Evolutionary conservation across 2,797 vertebrate species (phyloP), one percentile per base, ranked within the genome.

Genomic region (Microhierax caerulescens): DNA sequence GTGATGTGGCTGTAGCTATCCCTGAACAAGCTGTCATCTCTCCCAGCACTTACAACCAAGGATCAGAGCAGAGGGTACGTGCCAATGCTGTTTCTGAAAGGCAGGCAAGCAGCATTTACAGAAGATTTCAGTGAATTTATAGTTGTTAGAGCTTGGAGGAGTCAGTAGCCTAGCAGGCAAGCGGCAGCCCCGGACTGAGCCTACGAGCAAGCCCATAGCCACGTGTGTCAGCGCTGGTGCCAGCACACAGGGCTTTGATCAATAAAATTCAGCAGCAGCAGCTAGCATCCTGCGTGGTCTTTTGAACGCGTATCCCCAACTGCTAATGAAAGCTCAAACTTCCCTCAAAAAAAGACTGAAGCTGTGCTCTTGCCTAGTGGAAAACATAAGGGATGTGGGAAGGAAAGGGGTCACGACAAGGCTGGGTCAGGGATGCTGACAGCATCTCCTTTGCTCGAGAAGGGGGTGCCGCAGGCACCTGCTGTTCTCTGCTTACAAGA

Each of bases 1-100:
- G 18, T 7, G 72, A 18, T 5, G 2, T 3, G 47, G 21, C 36
- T 51, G 39, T 1, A 63, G 64, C 25, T 56, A 1, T 7, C 25
- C 6, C 0, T 7, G 54, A 30, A 2, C 32, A 5, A 12, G 54
- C 16, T 43, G 41, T 11, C 6, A 0, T 19, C 39, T 36, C 32
- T 72, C 32, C 45, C 59, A 41, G 41, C 17, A 7, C 25, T 51
- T 8, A 7, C 1, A 34, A 6, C 23, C 7, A 2, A 17, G 28
- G 51, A 37, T 10, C 15, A 50, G 50, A 10, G 64, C 43, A 32
- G 41, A 34, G 13, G 45, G 21, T 13, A 10, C 4, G 30, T 17
- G 23, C 13, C 15, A 27, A 53, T 10, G 14, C 32, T 9, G 3
- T 4, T 30, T 15, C 43, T 11, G 50, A 27, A 36, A 41, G 34